Base-by-base conservation (phyloP, 2,113 vertebrate genomes). In the Spilogale gracilis region DNA sequence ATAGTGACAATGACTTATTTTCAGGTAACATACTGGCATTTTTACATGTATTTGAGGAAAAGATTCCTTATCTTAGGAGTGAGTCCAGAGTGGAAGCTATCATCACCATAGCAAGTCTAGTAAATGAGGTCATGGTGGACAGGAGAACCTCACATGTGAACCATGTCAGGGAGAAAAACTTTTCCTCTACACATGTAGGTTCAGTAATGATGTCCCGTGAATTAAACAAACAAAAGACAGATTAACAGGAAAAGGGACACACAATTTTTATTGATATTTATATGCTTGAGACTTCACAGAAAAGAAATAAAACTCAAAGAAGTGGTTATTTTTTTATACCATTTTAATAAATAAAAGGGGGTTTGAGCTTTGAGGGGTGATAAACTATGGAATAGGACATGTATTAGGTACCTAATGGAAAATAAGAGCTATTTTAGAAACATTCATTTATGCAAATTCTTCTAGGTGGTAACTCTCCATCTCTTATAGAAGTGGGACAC, bases 31-130 rank as follows among this genome's bases (percentile, higher is more conserved):
- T 65, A 27, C 32, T 67, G 48, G 38, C 16, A 78, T 69, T 80
- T 92, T 89, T 25, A 56, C 61, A 27, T 81, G 10, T 89, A 89
- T 89, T 89, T 74, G 32, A 65, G 27, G 27, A 87, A 90, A 90
- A 60, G 4, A n/a, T 58, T 4, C 50, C 43, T 65, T 76, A 67
- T 61, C 9, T 82, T 45, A 74, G 20, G 30, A 52, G 50, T 78
- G n/a, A 88, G 17, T 85, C 14, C 16, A 17, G 63, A 52, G 9
- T 13, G 11, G n/a, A 54, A 73, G 81, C 76, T 90, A 43, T 45
- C 76, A 85, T 82, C 43, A 54, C 30, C 14, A 27, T 56, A 76
- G 17, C 58, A n/a, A 86, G 58, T 86, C 58, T 12, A 86, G 56
- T 50, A 78, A 60, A 81, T n/a, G 11, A 89, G 38, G 17, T 74